A percentile compares a stretch with the other conserved stretches of the same genome.
Conservation (phyloP, 2,797 vertebrate species). For the Schizopygopsis malacanthus region DNA sequence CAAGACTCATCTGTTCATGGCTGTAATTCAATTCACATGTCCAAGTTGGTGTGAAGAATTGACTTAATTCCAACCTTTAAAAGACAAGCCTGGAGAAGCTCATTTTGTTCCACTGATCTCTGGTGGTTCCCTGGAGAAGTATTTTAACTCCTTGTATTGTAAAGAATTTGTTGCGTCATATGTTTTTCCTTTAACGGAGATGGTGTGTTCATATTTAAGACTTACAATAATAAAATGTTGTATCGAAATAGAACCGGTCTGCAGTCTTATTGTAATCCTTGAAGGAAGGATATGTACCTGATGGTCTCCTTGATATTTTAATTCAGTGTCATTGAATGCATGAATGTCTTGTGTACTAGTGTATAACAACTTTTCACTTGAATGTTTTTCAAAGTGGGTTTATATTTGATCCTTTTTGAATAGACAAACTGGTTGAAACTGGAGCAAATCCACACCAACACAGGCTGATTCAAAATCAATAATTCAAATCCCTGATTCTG, state of each 20-base stretch:
- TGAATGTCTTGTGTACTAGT: not conserved
- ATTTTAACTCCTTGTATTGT: conserved; percentile 75
- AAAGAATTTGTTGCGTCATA: conserved; percentile 76
- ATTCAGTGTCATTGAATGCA: not conserved
- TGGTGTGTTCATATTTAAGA: conserved; percentile 85
- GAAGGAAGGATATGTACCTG: not conserved
- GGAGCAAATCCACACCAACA: not conserved
- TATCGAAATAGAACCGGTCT: conserved; percentile 68
- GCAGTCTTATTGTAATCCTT: conserved; percentile 37
- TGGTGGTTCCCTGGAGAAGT: conserved; percentile 51
- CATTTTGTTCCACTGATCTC: conserved; percentile 25
- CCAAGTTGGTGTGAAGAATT: conserved; percentile 33
- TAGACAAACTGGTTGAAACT: not conserved
- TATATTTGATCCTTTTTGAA: not conserved
- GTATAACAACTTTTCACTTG: not conserved
- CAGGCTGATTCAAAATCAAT: conserved; percentile 24
- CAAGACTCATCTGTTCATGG: conserved; percentile 50
- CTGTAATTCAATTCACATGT: conserved; percentile 38
- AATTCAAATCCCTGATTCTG: conserved; percentile 6
- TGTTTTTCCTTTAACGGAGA: conserved; percentile 81
- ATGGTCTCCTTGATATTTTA: not conserved
- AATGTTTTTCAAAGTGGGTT: not conserved
- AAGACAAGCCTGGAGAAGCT: conserved; percentile 21
- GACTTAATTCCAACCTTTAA: conserved; percentile 8
- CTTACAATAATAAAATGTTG: conserved; percentile 85